Conservation (phyloP, 2,797 vertebrate genomes). For the Premnoplex brunnescens region DNA sequence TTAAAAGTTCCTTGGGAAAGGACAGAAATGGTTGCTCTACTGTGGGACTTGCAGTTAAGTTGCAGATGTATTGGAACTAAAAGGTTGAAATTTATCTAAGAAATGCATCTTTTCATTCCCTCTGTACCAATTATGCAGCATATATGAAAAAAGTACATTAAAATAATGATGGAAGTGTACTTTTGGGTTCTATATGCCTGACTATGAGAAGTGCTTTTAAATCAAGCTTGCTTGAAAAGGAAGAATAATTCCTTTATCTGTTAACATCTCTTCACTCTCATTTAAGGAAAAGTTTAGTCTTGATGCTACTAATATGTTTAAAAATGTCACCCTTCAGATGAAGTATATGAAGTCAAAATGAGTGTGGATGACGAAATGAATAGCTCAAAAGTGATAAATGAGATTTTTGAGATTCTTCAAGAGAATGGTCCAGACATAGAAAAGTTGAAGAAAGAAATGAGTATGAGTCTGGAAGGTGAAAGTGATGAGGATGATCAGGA, state of each 20-base stretch:
- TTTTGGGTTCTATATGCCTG: background rate
- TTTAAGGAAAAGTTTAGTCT: background rate
- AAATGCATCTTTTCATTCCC: background rate
- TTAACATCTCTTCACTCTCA: background rate
- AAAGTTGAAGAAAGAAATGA: constrained; percentile 67
- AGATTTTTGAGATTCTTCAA: constrained; percentile 87
- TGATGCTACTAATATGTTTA: background rate
- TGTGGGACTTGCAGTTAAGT: background rate
- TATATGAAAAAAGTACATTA: background rate
- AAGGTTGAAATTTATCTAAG: background rate
- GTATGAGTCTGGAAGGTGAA: constrained; percentile 67
- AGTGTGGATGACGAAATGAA: constrained; percentile 80
- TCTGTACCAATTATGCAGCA: background rate
- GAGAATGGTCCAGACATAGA: constrained; percentile 74
- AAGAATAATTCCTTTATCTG: background rate
- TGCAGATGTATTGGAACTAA: background rate
- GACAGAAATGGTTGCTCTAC: background rate
- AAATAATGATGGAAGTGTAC: background rate
- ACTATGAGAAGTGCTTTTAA: background rate
- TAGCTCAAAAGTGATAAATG: constrained; percentile 90
- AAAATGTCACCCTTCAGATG: constrained; percentile 41
- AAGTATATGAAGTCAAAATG: constrained; percentile 76
- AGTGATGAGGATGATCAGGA: constrained; percentile 77
- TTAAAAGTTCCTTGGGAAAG: background rate
- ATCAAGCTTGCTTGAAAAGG: background rate